Evolutionary conservation across 2,797 vertebrate genomes (phyloP), one percentile per base, ranked within the genome.

Genomic region (Enoplosus armatus): DNA sequence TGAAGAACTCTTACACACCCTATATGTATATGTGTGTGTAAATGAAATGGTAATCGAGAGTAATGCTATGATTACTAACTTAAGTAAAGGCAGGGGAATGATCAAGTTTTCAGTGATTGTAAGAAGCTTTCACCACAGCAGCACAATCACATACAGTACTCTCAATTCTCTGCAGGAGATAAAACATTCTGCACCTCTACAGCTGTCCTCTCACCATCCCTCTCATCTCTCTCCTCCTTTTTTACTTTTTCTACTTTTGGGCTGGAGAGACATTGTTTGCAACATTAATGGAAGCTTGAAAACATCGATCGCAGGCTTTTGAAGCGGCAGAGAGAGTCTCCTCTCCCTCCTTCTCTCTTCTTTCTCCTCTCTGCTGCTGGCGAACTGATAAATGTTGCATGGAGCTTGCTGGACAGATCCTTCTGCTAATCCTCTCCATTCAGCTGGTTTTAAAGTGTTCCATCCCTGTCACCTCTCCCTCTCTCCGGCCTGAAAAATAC

Each of bases 331-430:
- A 65, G 33, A 48, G 45, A 68, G 33, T 9, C 12, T 61, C 74
- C 12, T 54, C 67, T 48, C 29, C 56, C 31, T 56, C 59, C n/a
- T 54, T 53, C 54, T 29, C 62, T 66, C 76, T n/a, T 33, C 43
- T 29, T 67, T 51, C 33, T 75, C 18, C 33, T 71, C 43, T 78
- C 81, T 72, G 72, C 85, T 89, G 84, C 83, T 76, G 68, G 60
- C 41, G 73, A 88, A 60, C 77, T 86, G 87, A 90, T 89, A 77
- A 89, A 91, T 89, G 72, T 87, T 92, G 77, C 84, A 87, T 85
- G 60, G 63, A 48, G 78, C 66, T 84, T 86, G 82, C 72, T 56
- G 74, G 82, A 83, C 77, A 89, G 84, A 89, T 86, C 82, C 22
- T 68, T 80, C 74, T 80, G 59, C 71, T 91, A 87, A 91, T 89